These are phyloP conservation scores for Cerastis rubricosa DNA, from an alignment of 2,888 invertebrate genomes.

Conservation along the genomic window DNA sequence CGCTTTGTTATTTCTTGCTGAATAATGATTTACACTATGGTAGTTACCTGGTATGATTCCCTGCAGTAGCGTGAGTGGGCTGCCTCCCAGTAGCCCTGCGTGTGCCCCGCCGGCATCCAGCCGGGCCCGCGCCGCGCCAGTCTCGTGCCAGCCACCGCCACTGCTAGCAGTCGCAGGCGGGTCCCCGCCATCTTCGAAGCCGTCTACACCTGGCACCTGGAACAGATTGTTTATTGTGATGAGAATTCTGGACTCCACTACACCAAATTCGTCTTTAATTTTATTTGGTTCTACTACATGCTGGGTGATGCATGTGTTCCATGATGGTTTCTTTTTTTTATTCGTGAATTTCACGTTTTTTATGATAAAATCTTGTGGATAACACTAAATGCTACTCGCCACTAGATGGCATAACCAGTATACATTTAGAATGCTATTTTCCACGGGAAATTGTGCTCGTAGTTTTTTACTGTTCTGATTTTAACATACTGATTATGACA, in stretches of 20 bases:
- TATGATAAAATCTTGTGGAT: background rate
- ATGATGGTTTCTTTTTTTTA: background rate
- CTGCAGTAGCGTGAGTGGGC: conserved; percentile 93
- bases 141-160: conserved; percentile 65
- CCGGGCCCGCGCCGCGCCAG: conserved; percentile 77
- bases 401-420: conserved; percentile 32
- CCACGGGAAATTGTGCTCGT: background rate
- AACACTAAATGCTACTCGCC: conserved; percentile 9
- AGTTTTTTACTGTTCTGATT: conserved; percentile 11
- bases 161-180: conserved; percentile 49
- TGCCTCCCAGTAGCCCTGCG: conserved; percentile 90
- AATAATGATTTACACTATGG: background rate
- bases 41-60: conserved; percentile 95
- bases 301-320: background rate
- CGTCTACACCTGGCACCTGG: conserved; percentile 86
- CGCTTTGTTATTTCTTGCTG: background rate
- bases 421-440: background rate
- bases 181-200: conserved; percentile 67
- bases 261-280: background rate
- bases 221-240: conserved; percentile 1
- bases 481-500: background rate
- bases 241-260: background rate
- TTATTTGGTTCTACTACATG: background rate
- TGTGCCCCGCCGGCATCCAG: conserved; percentile 83
- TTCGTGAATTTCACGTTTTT: background rate